Evolutionary conservation across 2,888 invertebrate species (phyloP), one percentile per base, ranked within the genome.

Genomic region (Chloroclystis v-ata): DNA sequence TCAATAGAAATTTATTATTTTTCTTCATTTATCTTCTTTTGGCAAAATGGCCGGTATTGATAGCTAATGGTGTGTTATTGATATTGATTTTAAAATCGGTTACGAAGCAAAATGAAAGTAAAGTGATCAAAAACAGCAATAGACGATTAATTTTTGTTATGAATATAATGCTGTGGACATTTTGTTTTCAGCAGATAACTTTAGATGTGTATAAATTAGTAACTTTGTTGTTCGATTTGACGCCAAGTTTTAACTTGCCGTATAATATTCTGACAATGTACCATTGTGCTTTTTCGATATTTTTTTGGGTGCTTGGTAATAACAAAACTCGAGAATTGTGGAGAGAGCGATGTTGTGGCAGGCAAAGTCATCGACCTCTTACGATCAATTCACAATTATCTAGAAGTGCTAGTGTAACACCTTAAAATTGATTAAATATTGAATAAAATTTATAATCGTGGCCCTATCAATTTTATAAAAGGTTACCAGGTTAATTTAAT

Each of bases 251-350:
- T 2, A 29, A 72, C 2, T 37, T 64, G 1, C 8, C 55, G 0
- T 52, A 62, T 45, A 75, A 75, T 51, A 67, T 74, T 37, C n/a
- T 72, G 0, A 54, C 75, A 0, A 60, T 81, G 50, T 86, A 78
- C 52, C 77, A 83, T 28, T 83, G 82, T 59, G 75, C 76, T 0
- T 60, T 75, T 28, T 73, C 84, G 0, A 77, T 78, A 33, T 52
- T 70, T 6, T 86, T 85, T 56, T 86, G 86, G 86, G 63, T 86
- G 4, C 78, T 82, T 44, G 85, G 80, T 1, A 86, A 85, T 47
- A 62, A 65, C 1, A 71, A 71, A 4, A 86, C 86, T 0, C 68
- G 84, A 54, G 63, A 65, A 24, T 43, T 81, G 43, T 86, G 85
- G 85, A 63, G 43, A 39, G 64, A 60, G 35, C 51, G 37, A 8